Base-by-base conservation (phyloP, 2,888 invertebrate species). In the Margaritifera margaritifera region DNA sequence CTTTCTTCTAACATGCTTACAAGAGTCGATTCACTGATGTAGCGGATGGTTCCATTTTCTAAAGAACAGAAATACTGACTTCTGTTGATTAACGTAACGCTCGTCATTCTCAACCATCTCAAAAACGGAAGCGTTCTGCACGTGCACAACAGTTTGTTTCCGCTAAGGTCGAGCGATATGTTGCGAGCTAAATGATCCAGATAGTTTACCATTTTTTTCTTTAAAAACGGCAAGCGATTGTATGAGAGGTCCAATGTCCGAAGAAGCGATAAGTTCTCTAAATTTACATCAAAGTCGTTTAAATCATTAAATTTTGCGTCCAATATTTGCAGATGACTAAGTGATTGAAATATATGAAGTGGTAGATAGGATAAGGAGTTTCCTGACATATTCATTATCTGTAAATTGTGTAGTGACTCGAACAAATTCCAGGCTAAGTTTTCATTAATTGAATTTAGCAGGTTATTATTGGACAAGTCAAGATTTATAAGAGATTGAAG, bases 61-160 rank as follows among this genome's bases (percentile, higher is more conserved):
- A 73, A 52, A 6, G 68, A 58, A 55, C 74, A 77, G 58, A 68
- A 68, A 64, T 77, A 74, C 6, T 27, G 22, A 2, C 69, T 56
- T 15, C 57, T 68, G 24, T 68, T 66, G 4, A 56, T 15, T 22
- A 72, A 68, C 15, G 53, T 24, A 31, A 74, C 50, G 1, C 60
- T 62, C 18, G 69, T 58, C 19, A 31, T 18, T 22, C 65, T 22
- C 20, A 77, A 27, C 76, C 76, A 77, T 18, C 58, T 56, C 5
- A 77, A 42, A 62, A 77, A 74, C 15, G 58, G 61, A 4, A 74
- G 22, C 19, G 65, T 73, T 24, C 59, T 71, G 64, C 76, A 76
- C n/a, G 22, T 73, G 31, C 76, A 76, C n/a, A 56, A 55, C 5
- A 73, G 68, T 5, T 68, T 62, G 42, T 76, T 76, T 15, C 55